phyloP scores from a whole-genome alignment of 2,888 invertebrate genomes.

The Pheosia tremula region DNA sequence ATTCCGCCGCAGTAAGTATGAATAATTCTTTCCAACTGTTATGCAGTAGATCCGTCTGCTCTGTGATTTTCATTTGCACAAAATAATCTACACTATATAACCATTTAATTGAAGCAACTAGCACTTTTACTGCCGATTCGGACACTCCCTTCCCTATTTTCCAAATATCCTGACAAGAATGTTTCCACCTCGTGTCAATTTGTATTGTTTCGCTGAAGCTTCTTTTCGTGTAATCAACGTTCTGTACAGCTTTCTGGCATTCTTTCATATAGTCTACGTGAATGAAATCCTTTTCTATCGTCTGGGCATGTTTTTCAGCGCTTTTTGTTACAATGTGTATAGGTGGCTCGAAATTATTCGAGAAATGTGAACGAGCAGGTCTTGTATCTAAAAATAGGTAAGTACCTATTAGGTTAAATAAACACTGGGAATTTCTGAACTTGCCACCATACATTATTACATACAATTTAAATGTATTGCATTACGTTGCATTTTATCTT shows the following conservation, averaged over 20 bases:
- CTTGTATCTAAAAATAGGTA: conserved; percentile 41
- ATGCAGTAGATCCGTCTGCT: conserved; percentile 90
- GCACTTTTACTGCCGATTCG: conserved; percentile 89
- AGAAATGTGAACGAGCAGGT: conserved; percentile 35
- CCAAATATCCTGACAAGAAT: conserved; percentile 50
- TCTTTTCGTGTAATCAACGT: conserved; percentile 37
- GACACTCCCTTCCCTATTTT: conserved; percentile 77
- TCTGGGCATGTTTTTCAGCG: conserved; percentile 30
- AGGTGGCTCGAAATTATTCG: conserved; percentile 57
- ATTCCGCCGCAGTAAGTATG: conserved; percentile 92
- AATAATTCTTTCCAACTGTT: conserved; percentile 94
- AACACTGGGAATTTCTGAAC: neutral
- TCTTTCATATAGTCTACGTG: conserved; percentile 37
- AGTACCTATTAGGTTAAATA: neutral
- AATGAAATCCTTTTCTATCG: conserved; percentile 25
- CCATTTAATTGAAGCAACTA: conserved; percentile 93
- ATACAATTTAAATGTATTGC: too few species aligned
- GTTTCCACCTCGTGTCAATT: conserved; percentile 33
- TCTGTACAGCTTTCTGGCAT: conserved; percentile 36
- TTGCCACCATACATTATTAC: too few species aligned
- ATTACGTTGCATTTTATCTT: too few species aligned
- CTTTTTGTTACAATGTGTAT: conserved; percentile 57
- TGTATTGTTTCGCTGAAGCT: conserved; percentile 28
- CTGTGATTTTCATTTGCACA: conserved; percentile 85
- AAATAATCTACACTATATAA: conserved; percentile 91